Evolutionary conservation across 2,797 vertebrate genomes (phyloP).

Genomic region (Phataginus tricuspis): DNA sequence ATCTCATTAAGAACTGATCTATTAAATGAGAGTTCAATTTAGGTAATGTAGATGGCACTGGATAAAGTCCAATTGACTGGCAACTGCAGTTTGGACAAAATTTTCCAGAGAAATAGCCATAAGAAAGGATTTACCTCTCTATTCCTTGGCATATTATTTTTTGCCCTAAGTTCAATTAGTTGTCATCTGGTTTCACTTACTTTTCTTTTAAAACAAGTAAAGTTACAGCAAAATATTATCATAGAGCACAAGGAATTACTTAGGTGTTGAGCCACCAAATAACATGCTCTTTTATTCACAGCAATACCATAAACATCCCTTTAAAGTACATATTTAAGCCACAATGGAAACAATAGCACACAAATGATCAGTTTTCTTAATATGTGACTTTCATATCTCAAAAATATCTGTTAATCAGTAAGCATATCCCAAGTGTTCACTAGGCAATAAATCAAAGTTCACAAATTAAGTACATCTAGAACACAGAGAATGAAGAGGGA

Average conservation of each 20-base stretch:
- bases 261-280: neutral
- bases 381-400: conserved; percentile 16
- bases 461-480: neutral
- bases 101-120: neutral
- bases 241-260: conserved; percentile 17
- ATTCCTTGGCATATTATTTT: conserved; percentile 28
- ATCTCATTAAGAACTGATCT: conserved; percentile 32
- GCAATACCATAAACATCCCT: neutral
- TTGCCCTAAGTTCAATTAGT: conserved; percentile 38
- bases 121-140: conserved; percentile 39
- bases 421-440: neutral
- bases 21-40: conserved; percentile 46
- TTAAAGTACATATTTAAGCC: neutral
- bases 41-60: neutral
- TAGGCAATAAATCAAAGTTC: conserved; percentile 12
- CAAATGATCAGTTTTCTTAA: neutral
- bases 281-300: neutral
- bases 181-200: neutral
- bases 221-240: conserved; percentile 29
- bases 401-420: conserved; percentile 19
- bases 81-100: neutral
- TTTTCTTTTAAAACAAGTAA: conserved; percentile 60
- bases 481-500: neutral
- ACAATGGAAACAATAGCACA: neutral
- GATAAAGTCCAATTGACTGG: conserved; percentile 20